These are phyloP conservation scores for Calcarius lapponicus DNA, from an alignment of 2,797 vertebrate species.

Conservation along the genomic window DNA sequence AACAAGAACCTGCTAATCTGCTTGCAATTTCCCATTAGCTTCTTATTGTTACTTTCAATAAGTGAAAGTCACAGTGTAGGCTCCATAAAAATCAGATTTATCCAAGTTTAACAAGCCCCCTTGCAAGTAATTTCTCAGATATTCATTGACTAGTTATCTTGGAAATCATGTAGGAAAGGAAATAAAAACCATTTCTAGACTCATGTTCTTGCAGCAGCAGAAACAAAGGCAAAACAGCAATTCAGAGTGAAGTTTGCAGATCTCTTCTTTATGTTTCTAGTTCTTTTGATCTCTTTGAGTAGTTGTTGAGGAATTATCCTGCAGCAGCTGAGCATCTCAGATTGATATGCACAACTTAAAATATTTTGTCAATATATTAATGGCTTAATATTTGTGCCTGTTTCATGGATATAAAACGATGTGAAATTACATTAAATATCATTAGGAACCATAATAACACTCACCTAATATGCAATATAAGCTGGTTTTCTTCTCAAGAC, in stretches of 20 bases:
- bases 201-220: neutral
- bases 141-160: slow-evolving; percentile 4
- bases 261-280: neutral
- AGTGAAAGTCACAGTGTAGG: neutral
- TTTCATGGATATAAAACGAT: neutral
- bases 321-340: neutral
- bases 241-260: neutral
- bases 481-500: neutral
- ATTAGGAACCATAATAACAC: neutral
- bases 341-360: neutral
- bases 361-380: neutral
- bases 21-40: neutral
- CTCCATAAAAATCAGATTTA: slow-evolving; percentile 55
- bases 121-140: slow-evolving; percentile 9
- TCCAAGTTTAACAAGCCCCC: slow-evolving; percentile 3
- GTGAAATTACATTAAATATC: neutral
- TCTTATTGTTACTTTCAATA: slow-evolving; percentile 46
- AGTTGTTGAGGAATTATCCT: neutral
- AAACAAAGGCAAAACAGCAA: neutral
- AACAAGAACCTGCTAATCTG: neutral
- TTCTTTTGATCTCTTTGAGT: neutral
- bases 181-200: neutral
- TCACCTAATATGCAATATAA: neutral
- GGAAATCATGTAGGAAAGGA: neutral
- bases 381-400: neutral